A percentile compares a stretch with the other conserved stretches of the same genome.
These are phyloP conservation scores for Pogonocherus hispidulus DNA, from an alignment of 2,888 invertebrate species.

Conservation along the genomic window DNA sequence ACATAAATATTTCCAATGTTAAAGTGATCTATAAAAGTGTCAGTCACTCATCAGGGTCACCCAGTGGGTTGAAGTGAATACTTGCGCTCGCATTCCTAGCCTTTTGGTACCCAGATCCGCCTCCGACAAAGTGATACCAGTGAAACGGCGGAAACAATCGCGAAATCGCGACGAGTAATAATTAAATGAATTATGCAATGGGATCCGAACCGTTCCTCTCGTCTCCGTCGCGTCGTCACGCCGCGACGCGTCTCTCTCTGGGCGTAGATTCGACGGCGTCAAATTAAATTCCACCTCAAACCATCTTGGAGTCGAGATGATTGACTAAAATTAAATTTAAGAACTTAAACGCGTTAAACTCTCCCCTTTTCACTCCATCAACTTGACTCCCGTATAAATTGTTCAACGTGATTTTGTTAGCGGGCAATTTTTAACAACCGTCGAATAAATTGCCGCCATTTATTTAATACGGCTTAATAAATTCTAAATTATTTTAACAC, in stretches of 20 bases:
- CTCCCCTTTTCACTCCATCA: constrained; percentile 67
- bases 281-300: constrained; percentile 68
- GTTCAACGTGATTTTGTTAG: constrained; percentile 62
- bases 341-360: constrained; percentile 69
- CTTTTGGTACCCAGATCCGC: not conserved
- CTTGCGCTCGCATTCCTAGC: constrained; percentile 3
- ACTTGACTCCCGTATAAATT: constrained; percentile 65
- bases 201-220: constrained; percentile 59
- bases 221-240: constrained; percentile 38
- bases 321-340: constrained; percentile 70
- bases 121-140: constrained; percentile 12
- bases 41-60: no score
- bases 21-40: no score
- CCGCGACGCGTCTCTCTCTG: constrained; percentile 39
- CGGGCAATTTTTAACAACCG: constrained; percentile 57
- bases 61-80: not conserved
- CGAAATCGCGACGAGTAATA: constrained; percentile 58
- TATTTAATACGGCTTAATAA: constrained; percentile 46
- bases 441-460: constrained; percentile 51
- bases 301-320: constrained; percentile 66
- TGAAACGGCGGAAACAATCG: constrained; percentile 49
- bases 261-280: constrained; percentile 63
- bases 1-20: no score
- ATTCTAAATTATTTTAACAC: constrained; percentile 37
- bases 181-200: constrained; percentile 66